Evolutionary conservation across 2,797 vertebrate genomes (phyloP), one percentile per base, ranked within the genome.

Genomic region (Poecilia wingei): DNA sequence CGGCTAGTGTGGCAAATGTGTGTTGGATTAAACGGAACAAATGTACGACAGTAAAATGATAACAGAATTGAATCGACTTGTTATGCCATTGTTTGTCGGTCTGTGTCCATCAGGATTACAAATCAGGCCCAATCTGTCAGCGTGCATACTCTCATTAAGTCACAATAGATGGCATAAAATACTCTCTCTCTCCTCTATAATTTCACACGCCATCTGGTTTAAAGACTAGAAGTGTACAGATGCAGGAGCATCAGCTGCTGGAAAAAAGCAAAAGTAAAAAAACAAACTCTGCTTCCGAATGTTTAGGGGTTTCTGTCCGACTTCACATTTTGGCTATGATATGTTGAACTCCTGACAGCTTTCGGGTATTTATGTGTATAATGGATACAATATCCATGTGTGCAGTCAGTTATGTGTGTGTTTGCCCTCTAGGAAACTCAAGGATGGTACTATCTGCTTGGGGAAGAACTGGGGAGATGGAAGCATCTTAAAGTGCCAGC

Each of bases 401-500:
- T 18, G 36, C 61, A 20, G 25, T 75, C 51, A 14, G 43, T 31
- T 80, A 41, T 80, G 14, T 53, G 39, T 88, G 68, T 89, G 81
- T 68, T 75, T 86, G 33, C 79, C 76, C 31, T 73, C 9, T 86
- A 98, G 97, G 96, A 96, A 72, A 91, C 97, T 91, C 94, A 90
- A 3, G 97, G 97, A 87, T 99, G 98, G 97, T 98, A 97, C 89
- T 97, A 97, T 81, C 95, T 99, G 45, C 96, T 98, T 0, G 96
- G 93, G 18, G 95, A 97, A 91, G 95, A 96, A 72, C 91, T 97
- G 83, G 98, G 98, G 79, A 94, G 91, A 86, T 97, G 94, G 79
- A 98, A 98, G 83, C 98, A 98, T 90, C 93, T 99, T 84, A 97
- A 96, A 94, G 97, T 97, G 83, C 95, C 96, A 45, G 81, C 77